These are phyloP conservation scores for Neodiprion pinetum DNA, from an alignment of 1,140 invertebrate genomes.

Conservation along the genomic window DNA sequence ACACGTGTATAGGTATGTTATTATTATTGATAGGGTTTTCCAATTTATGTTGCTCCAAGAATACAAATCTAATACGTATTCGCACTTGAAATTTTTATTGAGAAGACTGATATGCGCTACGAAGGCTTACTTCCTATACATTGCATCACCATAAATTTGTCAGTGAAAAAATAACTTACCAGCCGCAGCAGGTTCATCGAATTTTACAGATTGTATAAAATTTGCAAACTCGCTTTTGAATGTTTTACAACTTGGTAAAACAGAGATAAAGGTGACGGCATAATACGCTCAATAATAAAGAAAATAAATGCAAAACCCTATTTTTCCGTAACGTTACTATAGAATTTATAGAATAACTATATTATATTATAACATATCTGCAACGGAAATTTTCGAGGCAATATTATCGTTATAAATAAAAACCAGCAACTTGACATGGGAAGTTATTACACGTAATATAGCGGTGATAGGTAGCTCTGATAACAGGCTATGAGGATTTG, in stretches of 20 bases:
- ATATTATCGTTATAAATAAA: not conserved
- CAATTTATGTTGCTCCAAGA: not conserved
- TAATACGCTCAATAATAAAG: constrained; percentile 28
- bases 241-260: no score
- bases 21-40: not conserved
- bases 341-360: constrained; percentile 6
- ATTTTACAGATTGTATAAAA: no score
- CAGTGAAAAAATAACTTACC: no score
- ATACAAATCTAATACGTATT: not conserved
- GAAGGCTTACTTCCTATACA: no score
- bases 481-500: no score
- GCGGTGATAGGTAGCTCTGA: no score
- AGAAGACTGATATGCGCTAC: no score
- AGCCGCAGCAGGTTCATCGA: no score
- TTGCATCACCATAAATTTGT: no score
- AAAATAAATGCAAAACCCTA: constrained; percentile 15
- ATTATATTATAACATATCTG: not conserved
- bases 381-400: not conserved
- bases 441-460: no score
- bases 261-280: constrained; percentile 15
- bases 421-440: not conserved
- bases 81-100: no score
- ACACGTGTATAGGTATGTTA: not conserved
- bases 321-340: not conserved
- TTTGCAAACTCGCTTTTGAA: no score